Evolutionary conservation across 2,113 vertebrate genomes (phyloP), one percentile per base, ranked within the genome.

Genomic region (Neogobius melanostomus): DNA sequence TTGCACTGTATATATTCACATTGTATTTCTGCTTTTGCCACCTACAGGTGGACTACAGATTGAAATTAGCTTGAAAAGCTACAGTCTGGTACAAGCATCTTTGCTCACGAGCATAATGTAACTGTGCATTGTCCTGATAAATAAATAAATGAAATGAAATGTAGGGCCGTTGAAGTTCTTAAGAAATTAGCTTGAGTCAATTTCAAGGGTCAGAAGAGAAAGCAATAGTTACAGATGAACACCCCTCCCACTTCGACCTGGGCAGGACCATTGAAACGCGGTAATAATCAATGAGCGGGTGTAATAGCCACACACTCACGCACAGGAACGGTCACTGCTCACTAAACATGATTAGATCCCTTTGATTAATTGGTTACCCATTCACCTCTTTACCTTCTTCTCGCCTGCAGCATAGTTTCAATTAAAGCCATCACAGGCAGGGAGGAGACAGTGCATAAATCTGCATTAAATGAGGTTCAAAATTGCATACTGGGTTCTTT

Each of bases 151-250:
- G n/a, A n/a, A n/a, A n/a, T n/a, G n/a, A n/a, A 10, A 8, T 48
- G 43, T 11, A 68, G 74, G 50, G 74, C 77, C 80, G 47, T 53
- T 59, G 63, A 53, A 44, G 16, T 42, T 62, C 36, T 66, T 43
- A 77, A 16, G 66, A 75, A 83, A 60, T 8, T 77, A 67, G 47
- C 12, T 28, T 66, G 73, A 72, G 68, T 52, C 77, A 82, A 15
- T 76, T 80, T 82, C 71, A 84, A 63, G 53, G 75, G 68, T 83
- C 76, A 85, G 77, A 69, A 28, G 16, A 47, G 50, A 76, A 49
- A 54, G 53, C 44, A 74, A 74, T 9, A 78, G 81, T 84, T 70
- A 66, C 77, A 72, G 0, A 71, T 50, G 50, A 56, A 54, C 36
- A 50, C 28, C 74, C 64, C 17, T 53, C 69, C 65, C 60, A 64